Evolutionary conservation across 2,797 vertebrate species (phyloP).

Genomic region (Notamacropus eugenii): DNA sequence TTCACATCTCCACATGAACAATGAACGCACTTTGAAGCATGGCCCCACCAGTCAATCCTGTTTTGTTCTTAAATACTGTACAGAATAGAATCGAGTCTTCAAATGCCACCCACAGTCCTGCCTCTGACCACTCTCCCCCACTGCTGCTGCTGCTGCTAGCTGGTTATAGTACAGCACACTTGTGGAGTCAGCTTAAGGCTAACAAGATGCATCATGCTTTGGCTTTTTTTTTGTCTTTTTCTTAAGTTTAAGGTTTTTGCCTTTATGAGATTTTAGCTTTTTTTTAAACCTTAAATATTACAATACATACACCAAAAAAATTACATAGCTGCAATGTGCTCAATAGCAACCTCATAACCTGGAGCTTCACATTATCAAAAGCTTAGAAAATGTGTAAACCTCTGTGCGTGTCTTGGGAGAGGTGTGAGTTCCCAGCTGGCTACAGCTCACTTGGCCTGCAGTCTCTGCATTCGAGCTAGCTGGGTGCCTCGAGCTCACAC

Average conservation of each 20-base stretch:
- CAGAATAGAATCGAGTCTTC: constrained; percentile 91
- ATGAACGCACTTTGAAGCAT: constrained; percentile 79
- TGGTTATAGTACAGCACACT: constrained; percentile 88
- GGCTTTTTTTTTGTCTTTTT: constrained; percentile 86
- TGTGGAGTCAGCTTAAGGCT: constrained; percentile 90
- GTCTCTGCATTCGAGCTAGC: neutral
- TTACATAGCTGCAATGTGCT: constrained; percentile 88
- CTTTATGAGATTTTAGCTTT: constrained; percentile 81
- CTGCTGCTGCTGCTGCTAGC: neutral
- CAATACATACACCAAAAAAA: constrained; percentile 89
- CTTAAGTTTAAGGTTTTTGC: constrained; percentile 82
- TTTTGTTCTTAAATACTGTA: constrained; percentile 89
- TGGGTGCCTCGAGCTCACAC: neutral
- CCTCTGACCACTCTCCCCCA: constrained; percentile 17
- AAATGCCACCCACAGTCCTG: constrained; percentile 72
- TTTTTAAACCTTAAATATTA: constrained; percentile 89
- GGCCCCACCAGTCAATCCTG: constrained; percentile 79
- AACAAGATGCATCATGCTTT: constrained; percentile 97
- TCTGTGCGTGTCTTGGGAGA: constrained; percentile 76
- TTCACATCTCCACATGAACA: constrained; percentile 88
- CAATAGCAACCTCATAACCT: constrained; percentile 83
- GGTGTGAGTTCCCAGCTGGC: neutral
- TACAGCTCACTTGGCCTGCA: neutral
- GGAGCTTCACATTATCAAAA: constrained; percentile 92
- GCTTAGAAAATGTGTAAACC: constrained; percentile 88